phyloP scores from a whole-genome alignment of 2,888 invertebrate genomes.

The Notodonta dromedarius region DNA sequence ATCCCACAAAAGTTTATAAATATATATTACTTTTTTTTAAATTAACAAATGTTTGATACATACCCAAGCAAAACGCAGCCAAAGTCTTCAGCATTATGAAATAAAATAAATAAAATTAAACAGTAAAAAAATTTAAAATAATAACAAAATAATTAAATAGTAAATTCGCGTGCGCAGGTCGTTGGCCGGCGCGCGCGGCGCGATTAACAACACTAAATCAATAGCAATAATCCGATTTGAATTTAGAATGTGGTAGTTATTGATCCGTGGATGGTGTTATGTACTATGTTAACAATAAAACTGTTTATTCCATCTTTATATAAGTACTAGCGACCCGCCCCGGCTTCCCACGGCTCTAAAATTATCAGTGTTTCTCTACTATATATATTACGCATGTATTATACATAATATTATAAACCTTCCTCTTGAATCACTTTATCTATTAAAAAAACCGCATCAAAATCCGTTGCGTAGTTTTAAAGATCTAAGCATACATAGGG shows the following conservation, averaged over 20 bases:
- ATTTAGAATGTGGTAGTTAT: constrained; percentile 62
- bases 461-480: too few species aligned
- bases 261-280: constrained; percentile 50
- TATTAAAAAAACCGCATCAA: too few species aligned
- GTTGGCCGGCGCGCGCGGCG: constrained; percentile 43
- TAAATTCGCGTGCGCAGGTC: constrained; percentile 43
- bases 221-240: constrained; percentile 54
- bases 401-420: too few species aligned
- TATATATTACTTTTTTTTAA: background rate
- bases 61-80: constrained; percentile 57
- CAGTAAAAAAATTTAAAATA: constrained; percentile 25
- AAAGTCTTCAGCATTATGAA: constrained; percentile 56
- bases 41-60: constrained; percentile 26
- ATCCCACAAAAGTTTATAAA: too few species aligned
- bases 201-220: constrained; percentile 59
- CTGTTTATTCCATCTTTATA: too few species aligned
- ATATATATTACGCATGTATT: too few species aligned
- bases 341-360: too few species aligned
- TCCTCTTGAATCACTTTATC: too few species aligned
- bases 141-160: constrained; percentile 24
- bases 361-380: too few species aligned
- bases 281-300: constrained; percentile 13
- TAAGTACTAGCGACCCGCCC: too few species aligned
- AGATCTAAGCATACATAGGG: too few species aligned
- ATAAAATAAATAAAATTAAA: constrained; percentile 19